These are phyloP conservation scores for Rhogogaster chlorosoma DNA, from an alignment of 2,888 invertebrate genomes.

Conservation along the genomic window DNA sequence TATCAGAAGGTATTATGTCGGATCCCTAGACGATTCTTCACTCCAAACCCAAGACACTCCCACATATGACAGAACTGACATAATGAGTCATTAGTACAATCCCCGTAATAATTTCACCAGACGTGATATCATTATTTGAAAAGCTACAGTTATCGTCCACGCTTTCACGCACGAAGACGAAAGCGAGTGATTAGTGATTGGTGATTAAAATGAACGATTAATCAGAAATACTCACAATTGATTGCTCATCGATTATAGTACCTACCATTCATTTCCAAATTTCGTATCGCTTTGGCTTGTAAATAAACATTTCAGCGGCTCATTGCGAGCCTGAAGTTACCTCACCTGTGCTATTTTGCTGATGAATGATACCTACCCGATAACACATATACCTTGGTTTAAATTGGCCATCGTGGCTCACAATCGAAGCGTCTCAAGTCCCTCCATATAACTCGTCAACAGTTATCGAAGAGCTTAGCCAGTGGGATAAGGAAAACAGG, in stretches of 20 bases:
- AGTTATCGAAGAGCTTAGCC: neutral
- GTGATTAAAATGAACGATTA: slow-evolving; percentile 3
- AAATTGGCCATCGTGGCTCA: neutral
- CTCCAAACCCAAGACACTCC: neutral
- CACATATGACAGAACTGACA: neutral
- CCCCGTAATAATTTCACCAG: neutral
- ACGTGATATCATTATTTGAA: slow-evolving; percentile 13
- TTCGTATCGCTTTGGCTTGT: neutral
- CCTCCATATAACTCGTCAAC: neutral
- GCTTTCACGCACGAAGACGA: neutral
- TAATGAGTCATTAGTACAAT: neutral
- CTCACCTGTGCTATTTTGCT: neutral
- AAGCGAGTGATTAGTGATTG: neutral
- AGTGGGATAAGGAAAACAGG: neutral
- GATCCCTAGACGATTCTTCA: neutral
- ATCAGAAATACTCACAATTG: neutral
- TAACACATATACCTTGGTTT: neutral
- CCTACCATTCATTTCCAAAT: neutral
- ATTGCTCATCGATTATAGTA: slow-evolving; percentile 7
- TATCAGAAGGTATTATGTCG: neutral
- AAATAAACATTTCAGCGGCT: neutral
- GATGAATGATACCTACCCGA: neutral
- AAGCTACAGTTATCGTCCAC: neutral
- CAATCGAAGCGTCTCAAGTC: neutral
- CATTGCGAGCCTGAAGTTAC: neutral